Evolutionary conservation across 1,140 invertebrate genomes (phyloP), one percentile per base, ranked within the genome.

Genomic region (Zaprionus lachaisei): DNA sequence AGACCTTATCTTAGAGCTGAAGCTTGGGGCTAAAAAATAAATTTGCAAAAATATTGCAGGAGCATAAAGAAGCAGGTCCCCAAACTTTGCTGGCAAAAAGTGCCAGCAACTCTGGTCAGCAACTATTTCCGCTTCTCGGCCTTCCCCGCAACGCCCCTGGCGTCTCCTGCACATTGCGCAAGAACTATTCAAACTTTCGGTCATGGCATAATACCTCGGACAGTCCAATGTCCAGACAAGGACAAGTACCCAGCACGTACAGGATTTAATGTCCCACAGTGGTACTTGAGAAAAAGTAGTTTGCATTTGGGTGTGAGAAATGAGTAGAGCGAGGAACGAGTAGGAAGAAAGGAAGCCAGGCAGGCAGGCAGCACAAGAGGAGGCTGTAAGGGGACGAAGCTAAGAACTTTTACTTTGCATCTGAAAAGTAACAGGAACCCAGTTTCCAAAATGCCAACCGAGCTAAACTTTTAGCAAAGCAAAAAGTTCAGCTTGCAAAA

Each of bases 251-350:
- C 64, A 63, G 79, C 85, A 87, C 84, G 84, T 87, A 90, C 84
- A 74, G 79, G 82, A 89, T 89, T 89, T 89, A 89, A 90, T 89
- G 85, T 89, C 85, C 85, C 85, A 68, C 86, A 90, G 81, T 90
- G 86, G 86, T 89, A 90, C 85, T 89, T 91, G 85, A 89, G 85
- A 89, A 89, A 89, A 89, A 91, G 85, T 90, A 89, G 85, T 82
- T 90, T 81, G 72, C 72, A 82, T 72, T 70, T 85, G 80, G 73
- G 62, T 68, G 47, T 24, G 47, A 47, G 67, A 63, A 74, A 67
- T 66, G 57, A 54, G 24, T 6, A 7, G 62, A 62, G 20, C 9
- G 20, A 47, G 63, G 58, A 74, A 58, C 61, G 57, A 47, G 14
- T 51, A 44, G 51, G 12, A 17, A 47, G 70, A 28, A 41, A 34